phyloP scores from a whole-genome alignment of 2,797 vertebrate genomes.

The Pangasius djambal region DNA sequence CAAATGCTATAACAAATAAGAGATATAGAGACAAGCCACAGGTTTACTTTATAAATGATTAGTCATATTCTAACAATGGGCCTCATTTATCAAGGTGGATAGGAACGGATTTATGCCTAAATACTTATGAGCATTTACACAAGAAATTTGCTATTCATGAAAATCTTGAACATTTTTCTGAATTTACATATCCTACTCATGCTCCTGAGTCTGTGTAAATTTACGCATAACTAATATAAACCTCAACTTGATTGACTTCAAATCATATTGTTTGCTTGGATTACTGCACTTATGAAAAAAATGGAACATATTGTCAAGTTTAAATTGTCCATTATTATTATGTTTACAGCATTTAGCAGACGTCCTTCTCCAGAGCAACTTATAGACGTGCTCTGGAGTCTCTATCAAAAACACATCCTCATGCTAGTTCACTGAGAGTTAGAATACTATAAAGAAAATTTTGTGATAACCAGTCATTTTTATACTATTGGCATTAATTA shows the following conservation, averaged over 20 bases:
- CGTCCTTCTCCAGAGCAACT: background rate
- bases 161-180: background rate
- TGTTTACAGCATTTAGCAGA: background rate
- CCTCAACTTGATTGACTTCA: background rate
- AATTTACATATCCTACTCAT: background rate
- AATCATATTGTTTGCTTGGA: background rate
- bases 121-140: background rate
- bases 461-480: background rate
- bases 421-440: background rate
- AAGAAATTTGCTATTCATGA: background rate
- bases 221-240: background rate
- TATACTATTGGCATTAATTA: background rate
- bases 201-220: background rate
- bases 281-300: background rate
- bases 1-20: conserved; percentile 68
- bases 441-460: background rate
- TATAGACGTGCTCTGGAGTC: background rate
- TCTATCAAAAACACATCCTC: background rate
- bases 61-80: background rate
- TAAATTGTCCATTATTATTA: background rate
- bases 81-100: background rate
- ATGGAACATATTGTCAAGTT: background rate
- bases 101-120: background rate
- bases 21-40: background rate
- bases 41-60: background rate